phyloP scores from a whole-genome alignment of 1,140 invertebrate genomes.

The Drosophila auraria region DNA sequence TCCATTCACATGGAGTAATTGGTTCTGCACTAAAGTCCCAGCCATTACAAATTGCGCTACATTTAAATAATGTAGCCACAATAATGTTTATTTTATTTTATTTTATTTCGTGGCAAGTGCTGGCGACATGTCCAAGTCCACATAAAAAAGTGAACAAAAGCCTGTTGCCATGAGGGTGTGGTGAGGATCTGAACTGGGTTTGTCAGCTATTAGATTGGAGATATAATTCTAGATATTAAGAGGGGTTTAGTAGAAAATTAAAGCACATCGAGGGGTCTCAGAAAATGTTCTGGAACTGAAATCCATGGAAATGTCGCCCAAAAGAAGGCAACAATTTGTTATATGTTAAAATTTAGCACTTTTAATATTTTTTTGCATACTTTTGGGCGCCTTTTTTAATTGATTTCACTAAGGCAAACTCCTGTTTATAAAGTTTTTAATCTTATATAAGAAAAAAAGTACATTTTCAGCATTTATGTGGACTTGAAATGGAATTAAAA shows the following conservation, averaged over 20 bases:
- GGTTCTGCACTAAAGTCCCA: conserved; percentile 40
- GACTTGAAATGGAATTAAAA: no score
- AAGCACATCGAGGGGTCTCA: background rate
- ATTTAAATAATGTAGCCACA: conserved; percentile 54
- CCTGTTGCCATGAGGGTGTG: conserved; percentile 30
- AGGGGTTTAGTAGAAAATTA: background rate
- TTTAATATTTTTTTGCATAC: no score
- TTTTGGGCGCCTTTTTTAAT: background rate
- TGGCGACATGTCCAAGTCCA: conserved; percentile 28
- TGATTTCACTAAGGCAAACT: background rate
- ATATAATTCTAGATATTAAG: background rate
- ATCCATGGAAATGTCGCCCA: background rate
- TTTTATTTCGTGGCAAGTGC: conserved; percentile 31
- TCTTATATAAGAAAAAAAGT: no score
- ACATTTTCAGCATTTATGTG: no score
- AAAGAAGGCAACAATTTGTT: no score
- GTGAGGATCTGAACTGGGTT: background rate
- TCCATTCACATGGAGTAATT: conserved; percentile 34
- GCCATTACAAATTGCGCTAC: conserved; percentile 64
- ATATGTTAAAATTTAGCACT: no score
- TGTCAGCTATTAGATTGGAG: conserved; percentile 7
- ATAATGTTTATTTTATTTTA: conserved; percentile 54
- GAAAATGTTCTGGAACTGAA: background rate
- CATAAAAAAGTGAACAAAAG: conserved; percentile 16
- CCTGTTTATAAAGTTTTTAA: background rate